These are phyloP conservation scores for Abrostola triplasia DNA, from an alignment of 2,888 invertebrate species.

Conservation along the genomic window DNA sequence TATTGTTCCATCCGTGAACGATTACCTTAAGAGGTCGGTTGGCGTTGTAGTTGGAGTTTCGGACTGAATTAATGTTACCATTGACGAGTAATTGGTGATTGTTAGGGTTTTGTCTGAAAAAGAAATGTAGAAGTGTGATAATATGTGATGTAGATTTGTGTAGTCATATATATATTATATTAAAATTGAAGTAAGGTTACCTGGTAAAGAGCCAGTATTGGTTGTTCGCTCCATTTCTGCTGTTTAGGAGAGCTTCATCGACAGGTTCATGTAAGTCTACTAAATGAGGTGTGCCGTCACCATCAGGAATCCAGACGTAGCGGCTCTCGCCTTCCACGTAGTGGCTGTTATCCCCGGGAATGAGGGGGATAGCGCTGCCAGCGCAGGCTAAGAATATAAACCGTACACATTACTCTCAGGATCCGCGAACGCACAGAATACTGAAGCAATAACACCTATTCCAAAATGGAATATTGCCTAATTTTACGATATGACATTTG, in stretches of 20 bases:
- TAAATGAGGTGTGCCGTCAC: conserved; percentile 63
- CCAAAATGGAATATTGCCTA: too few relatives aligned
- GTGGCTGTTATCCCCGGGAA: conserved; percentile 69
- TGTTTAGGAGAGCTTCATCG: conserved; percentile 42
- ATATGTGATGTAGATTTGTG: neutral
- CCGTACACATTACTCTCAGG: too few relatives aligned
- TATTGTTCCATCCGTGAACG: conserved; percentile 75
- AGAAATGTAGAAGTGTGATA: neutral
- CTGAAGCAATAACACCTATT: too few relatives aligned
- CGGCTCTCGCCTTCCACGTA: conserved; percentile 70
- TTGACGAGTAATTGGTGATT: conserved; percentile 61
- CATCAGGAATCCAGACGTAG: conserved; percentile 73
- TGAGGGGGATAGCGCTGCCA: conserved; percentile 56
- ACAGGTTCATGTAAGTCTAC: conserved; percentile 66
- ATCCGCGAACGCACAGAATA: too few relatives aligned
- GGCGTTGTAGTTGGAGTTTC: conserved; percentile 65
- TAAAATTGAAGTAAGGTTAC: conserved; percentile 24
- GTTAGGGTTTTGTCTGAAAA: conserved; percentile 64
- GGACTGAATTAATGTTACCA: conserved; percentile 62
- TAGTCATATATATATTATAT: neutral
- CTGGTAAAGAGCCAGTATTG: conserved; percentile 72
- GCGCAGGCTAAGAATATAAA: conserved; percentile 52
- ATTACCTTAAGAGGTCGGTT: conserved; percentile 67
- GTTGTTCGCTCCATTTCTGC: conserved; percentile 66
- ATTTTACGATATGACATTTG: too few relatives aligned